Conservation (phyloP, 1,140 invertebrate genomes). For the Magallana gigas region DNA sequence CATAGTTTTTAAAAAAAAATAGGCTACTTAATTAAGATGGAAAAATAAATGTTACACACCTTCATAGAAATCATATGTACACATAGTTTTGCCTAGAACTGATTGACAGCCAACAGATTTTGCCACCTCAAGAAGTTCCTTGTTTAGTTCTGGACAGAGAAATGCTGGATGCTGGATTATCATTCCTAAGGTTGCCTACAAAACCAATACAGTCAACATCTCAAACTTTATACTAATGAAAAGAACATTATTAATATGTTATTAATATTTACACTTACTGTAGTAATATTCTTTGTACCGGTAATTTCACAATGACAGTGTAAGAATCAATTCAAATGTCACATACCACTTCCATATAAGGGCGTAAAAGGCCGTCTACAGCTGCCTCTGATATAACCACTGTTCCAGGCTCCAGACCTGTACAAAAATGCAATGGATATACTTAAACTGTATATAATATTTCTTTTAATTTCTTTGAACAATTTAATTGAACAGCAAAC, state of each 20-base stretch:
- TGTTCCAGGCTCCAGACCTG: conserved; percentile 88
- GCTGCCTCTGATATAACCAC: conserved; percentile 93
- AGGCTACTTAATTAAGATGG: too few relatives aligned
- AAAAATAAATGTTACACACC: conserved; percentile 80
- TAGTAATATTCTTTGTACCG: too few relatives aligned
- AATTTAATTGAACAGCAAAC: too few relatives aligned
- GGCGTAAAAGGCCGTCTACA: conserved; percentile 89
- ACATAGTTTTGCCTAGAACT: conserved; percentile 96
- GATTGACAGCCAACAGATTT: conserved; percentile 88
- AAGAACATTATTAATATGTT: not conserved
- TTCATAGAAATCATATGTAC: conserved; percentile 99
- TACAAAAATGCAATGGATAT: too few relatives aligned
- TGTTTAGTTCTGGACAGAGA: conserved; percentile 88
- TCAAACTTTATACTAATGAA: not conserved
- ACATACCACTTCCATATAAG: conserved; percentile 84
- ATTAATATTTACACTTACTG: not conserved
- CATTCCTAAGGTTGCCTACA: conserved; percentile 93
- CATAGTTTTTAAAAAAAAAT: too few relatives aligned
- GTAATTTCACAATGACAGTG: too few relatives aligned
- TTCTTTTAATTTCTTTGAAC: too few relatives aligned
- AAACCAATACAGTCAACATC: not conserved
- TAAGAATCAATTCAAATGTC: not conserved
- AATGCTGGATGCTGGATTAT: conserved; percentile 90
- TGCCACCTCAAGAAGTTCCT: conserved; percentile 86
- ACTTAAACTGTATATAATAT: too few relatives aligned